Conservation (phyloP, 2,888 invertebrate species). For the Drosophila quinaria region DNA sequence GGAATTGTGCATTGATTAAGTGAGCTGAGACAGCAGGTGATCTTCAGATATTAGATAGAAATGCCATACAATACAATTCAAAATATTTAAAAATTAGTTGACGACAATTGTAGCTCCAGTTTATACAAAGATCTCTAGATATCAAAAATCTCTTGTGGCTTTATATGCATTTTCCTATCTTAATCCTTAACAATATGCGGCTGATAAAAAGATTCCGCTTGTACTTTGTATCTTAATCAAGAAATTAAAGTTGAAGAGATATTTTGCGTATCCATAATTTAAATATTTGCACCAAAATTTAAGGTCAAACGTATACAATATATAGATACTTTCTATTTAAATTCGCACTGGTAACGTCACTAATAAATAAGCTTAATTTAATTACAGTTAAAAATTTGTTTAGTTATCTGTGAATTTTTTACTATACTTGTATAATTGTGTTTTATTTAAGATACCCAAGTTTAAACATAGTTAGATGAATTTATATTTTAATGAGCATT, state of each 20-base stretch:
- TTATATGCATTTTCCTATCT: not conserved
- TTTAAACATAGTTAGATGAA: too few relatives aligned
- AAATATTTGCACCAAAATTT: not conserved
- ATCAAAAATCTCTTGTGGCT: too few relatives aligned
- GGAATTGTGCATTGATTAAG: slow-evolving; percentile 65
- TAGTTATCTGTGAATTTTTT: too few relatives aligned
- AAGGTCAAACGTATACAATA: not conserved
- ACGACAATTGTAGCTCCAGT: not conserved
- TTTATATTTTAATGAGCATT: too few relatives aligned
- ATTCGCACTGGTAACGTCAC: too few relatives aligned
- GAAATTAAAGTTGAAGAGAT: not conserved
- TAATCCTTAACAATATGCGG: not conserved
- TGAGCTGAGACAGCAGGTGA: slow-evolving; percentile 46
- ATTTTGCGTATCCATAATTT: not conserved
- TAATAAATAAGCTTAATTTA: too few relatives aligned
- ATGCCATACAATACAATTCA: slow-evolving; percentile 4
- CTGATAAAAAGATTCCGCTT: not conserved
- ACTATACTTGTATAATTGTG: too few relatives aligned
- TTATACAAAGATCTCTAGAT: too few relatives aligned
- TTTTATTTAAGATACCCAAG: too few relatives aligned
- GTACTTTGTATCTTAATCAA: not conserved
- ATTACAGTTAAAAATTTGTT: too few relatives aligned
- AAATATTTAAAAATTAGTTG: not conserved
- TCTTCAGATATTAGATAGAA: slow-evolving; percentile 8
- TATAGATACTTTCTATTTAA: not conserved